Conservation (phyloP, 2,113 vertebrate genomes). For the Canis aureus region DNA sequence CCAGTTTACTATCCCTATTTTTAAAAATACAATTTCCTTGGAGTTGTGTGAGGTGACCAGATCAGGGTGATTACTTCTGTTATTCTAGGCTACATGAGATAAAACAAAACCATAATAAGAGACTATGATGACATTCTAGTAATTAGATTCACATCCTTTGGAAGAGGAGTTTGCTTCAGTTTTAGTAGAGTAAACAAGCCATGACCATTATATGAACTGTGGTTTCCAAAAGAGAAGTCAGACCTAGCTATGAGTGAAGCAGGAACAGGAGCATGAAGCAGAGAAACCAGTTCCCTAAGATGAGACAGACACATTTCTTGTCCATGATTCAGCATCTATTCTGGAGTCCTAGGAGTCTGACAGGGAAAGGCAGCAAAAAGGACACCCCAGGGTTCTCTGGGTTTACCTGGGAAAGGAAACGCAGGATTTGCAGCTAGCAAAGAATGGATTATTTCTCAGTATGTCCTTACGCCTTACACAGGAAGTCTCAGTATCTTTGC, state of each 20-base stretch:
- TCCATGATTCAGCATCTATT: not conserved
- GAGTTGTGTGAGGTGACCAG: not conserved
- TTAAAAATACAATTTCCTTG: not conserved
- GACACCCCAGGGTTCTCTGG: not conserved
- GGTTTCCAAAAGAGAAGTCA: not conserved
- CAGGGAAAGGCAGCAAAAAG: not conserved
- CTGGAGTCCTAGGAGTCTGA: not conserved
- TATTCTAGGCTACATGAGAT: not conserved
- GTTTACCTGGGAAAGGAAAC: not conserved
- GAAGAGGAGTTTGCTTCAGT: not conserved
- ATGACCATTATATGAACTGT: not conserved
- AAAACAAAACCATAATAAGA: slow-evolving; percentile 18
- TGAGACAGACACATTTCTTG: not conserved
- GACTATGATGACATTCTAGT: not conserved
- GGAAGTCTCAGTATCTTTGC: not conserved
- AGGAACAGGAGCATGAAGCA: not conserved
- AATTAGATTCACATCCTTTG: not conserved
- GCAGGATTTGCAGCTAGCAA: not conserved
- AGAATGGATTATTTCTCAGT: not conserved
- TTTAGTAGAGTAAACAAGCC: not conserved
- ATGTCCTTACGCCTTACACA: not conserved
- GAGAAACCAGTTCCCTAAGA: not conserved
- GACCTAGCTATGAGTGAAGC: not conserved
- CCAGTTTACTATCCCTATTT: not conserved
- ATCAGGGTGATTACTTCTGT: not conserved